Base-by-base conservation (phyloP, 2,888 invertebrate genomes). In the Anaspis maculata region DNA sequence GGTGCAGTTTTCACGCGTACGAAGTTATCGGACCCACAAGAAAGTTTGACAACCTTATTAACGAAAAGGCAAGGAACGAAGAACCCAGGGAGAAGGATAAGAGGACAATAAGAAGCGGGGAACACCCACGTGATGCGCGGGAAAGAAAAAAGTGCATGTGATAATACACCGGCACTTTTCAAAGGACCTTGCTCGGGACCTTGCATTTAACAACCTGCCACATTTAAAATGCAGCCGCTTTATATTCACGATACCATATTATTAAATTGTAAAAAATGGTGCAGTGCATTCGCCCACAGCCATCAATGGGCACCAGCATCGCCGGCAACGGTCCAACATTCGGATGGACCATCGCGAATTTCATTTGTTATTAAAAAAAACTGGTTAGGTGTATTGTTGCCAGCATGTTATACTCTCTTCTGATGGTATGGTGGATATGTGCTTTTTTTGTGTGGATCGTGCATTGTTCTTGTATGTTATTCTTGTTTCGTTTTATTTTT, bases 241-340 rank as follows among this genome's bases (percentile, higher is more conserved):
- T 48, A 49, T 44, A 51, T 51, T 45, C 53, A 49, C 42, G 49
- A 52, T 49, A 51, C 48, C 53, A 45, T 48, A 51, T 53, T 51
- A 53, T 53, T 51, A 52, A 49, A 49, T 45, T 44, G 47, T 46
- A 49, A 51, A 51, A 51, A 51, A 48, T 49, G 47, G 45, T 46
- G 42, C 47, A 42, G 34, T 46, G 34, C 45, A 46, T 39, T 41
- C 39, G 50, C 34, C 49, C 49, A 49, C n/a, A 7, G 11, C 26
- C 10, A 26, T 14, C 21, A n/a, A 7, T 16, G 9, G 21, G n/a
- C 27, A 13, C 6, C 14, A n/a, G 6, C 3, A 11, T n/a, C 11
- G 9, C 14, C 32, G 21, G 27, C 31, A 11, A 12, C 15, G 10
- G 14, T 15, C 28, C 24, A 7, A 10, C 30, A 26, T 3, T 14